Evolutionary conservation across 2,113 vertebrate species (phyloP).

Genomic region (Podarcis cretensis): DNA sequence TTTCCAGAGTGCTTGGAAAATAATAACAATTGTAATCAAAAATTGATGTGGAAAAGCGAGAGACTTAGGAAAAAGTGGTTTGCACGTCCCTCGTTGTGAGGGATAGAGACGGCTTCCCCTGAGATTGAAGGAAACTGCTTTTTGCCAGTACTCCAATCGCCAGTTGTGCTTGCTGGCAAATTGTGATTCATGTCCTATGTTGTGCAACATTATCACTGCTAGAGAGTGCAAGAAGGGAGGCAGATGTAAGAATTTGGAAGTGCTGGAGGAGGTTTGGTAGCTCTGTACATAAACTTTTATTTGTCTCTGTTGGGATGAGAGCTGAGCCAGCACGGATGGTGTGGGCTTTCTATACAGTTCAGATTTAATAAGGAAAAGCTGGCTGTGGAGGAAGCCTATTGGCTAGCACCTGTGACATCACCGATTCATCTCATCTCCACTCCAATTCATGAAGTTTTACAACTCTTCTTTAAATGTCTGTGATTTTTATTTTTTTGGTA

Average conservation of each 20-base stretch:
- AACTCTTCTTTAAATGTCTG: neutral
- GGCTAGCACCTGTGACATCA: neutral
- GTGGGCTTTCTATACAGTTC: neutral
- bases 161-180: neutral
- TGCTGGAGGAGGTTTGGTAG: neutral
- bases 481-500: neutral
- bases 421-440: neutral
- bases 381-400: neutral
- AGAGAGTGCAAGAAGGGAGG: neutral
- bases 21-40: too few species aligned
- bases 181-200: neutral
- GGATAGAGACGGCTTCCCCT: neutral
- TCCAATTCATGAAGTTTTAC: neutral
- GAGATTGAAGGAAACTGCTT: neutral
- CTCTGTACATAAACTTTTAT: neutral
- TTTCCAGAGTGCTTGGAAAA: too few species aligned
- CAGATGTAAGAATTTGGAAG: neutral
- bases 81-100: neutral
- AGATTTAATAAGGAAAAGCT: neutral
- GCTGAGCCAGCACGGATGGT: too few species aligned
- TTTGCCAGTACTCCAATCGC: neutral
- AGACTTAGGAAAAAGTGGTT: too few species aligned
- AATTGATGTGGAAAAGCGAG: too few species aligned
- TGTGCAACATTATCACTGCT: neutral
- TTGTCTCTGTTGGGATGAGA: neutral